These are phyloP conservation scores for Heptranchias perlo DNA, from an alignment of 2,113 vertebrate genomes.

Conservation along the genomic window DNA sequence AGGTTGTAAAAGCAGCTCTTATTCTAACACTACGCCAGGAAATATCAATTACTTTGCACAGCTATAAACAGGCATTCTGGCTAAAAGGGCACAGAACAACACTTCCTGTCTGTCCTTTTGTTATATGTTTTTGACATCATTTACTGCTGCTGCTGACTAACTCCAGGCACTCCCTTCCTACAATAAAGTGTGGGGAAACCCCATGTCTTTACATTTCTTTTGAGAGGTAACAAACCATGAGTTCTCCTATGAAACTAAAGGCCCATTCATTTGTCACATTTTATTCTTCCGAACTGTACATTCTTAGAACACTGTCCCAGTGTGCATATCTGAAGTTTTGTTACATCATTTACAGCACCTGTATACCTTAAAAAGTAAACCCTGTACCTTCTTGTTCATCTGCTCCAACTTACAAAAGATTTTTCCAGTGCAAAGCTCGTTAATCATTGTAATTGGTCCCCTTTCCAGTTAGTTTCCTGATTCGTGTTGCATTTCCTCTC, in stretches of 20 bases:
- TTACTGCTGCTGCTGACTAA: not conserved
- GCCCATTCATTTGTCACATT: not conserved
- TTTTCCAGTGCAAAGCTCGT: not conserved
- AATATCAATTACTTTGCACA: not conserved
- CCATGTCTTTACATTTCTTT: not conserved
- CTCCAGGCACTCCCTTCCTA: not conserved
- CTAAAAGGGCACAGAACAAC: not conserved
- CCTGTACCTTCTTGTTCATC: not conserved
- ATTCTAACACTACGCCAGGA: not conserved
- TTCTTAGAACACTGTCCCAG: not conserved
- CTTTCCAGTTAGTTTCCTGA: constrained; percentile 1
- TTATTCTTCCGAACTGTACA: not conserved
- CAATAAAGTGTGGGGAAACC: not conserved
- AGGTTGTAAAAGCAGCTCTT: not conserved
- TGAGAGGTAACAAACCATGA: not conserved
- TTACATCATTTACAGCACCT: not conserved
- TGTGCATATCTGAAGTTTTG: not conserved
- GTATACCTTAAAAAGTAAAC: not conserved
- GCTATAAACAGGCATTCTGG: not conserved
- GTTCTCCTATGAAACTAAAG: not conserved
- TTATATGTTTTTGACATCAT: not conserved
- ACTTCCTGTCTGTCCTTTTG: constrained; percentile 1
- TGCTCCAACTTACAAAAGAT: not conserved
- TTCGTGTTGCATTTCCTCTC: constrained; percentile 21
- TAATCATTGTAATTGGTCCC: constrained; percentile 20